Evolutionary conservation across 2,888 invertebrate genomes (phyloP).

Genomic region (Ecdyonurus torrentis): DNA sequence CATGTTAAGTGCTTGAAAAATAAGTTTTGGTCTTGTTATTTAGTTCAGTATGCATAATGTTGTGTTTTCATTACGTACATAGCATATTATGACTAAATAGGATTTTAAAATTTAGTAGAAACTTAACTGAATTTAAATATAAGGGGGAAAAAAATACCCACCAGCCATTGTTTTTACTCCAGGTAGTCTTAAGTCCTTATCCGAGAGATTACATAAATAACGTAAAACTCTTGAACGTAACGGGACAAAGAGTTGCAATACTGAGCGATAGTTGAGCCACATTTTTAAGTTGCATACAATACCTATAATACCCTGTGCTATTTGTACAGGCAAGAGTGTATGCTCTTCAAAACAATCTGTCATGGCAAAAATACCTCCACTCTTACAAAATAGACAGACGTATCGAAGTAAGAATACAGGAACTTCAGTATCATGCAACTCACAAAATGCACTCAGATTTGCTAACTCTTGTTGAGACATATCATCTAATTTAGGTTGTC

Average conservation of each 20-base stretch:
- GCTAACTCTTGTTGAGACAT: conserved; percentile 70
- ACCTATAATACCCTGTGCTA: conserved; percentile 83
- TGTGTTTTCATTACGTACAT: no score
- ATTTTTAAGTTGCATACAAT: conserved; percentile 83
- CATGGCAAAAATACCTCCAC: conserved; percentile 77
- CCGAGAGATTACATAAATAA: conserved; percentile 86
- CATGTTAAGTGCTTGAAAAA: no score
- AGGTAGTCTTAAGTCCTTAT: conserved; percentile 75
- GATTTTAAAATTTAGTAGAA: no score
- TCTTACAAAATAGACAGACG: conserved; percentile 85
- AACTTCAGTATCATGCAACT: conserved; percentile 79
- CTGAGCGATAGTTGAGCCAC: conserved; percentile 83
- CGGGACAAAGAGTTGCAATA: conserved; percentile 76
- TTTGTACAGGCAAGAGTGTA: conserved; percentile 58
- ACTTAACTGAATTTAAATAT: no score
- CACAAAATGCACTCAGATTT: conserved; percentile 64
- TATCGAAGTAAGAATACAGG: conserved; percentile 78
- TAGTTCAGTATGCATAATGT: no score
- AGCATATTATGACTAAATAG: no score
- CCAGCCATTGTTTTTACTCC: conserved; percentile 87
- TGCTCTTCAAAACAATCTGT: conserved; percentile 64
- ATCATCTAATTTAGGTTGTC: conserved; percentile 49
- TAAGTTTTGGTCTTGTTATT: no score
- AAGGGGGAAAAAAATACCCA: conserved; percentile 19
- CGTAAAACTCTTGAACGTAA: conserved; percentile 70